Evolutionary conservation across 2,113 vertebrate genomes (phyloP).

Genomic region (Odontophorus gujanensis): DNA sequence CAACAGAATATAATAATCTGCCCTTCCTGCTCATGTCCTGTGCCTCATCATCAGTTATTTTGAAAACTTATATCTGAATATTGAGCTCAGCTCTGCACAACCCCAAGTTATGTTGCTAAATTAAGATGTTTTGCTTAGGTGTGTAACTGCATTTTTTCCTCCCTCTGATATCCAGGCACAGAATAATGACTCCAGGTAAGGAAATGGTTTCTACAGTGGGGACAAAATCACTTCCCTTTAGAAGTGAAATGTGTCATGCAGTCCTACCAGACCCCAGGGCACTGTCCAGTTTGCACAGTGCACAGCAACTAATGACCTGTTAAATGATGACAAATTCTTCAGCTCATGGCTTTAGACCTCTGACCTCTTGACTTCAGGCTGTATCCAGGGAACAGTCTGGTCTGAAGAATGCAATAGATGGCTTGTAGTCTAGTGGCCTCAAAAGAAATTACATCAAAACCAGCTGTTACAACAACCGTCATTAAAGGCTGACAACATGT

Average conservation of each 20-base stretch:
- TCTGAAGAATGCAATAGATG: slow-evolving; percentile 79
- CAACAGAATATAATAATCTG: not conserved
- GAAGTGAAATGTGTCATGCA: not conserved
- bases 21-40: not conserved
- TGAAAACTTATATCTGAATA: not conserved
- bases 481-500: slow-evolving; percentile 67
- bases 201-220: not conserved
- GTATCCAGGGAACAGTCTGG: slow-evolving; percentile 77
- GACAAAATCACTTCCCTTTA: not conserved
- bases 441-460: slow-evolving; percentile 82
- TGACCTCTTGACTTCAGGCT: slow-evolving; percentile 80
- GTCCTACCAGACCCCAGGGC: not conserved
- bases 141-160: not conserved
- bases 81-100: not conserved
- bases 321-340: slow-evolving; percentile 82
- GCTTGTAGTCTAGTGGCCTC: slow-evolving; percentile 78
- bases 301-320: slow-evolving; percentile 77
- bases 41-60: not conserved
- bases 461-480: slow-evolving; percentile 73
- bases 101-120: not conserved
- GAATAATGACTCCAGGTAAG: not conserved
- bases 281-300: slow-evolving; percentile 31
- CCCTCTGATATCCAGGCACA: not conserved
- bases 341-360: slow-evolving; percentile 82
- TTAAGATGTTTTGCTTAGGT: not conserved